Evolutionary conservation across 1,140 invertebrate species (phyloP), one percentile per base, ranked within the genome.

Genomic region (Campodea augens): DNA sequence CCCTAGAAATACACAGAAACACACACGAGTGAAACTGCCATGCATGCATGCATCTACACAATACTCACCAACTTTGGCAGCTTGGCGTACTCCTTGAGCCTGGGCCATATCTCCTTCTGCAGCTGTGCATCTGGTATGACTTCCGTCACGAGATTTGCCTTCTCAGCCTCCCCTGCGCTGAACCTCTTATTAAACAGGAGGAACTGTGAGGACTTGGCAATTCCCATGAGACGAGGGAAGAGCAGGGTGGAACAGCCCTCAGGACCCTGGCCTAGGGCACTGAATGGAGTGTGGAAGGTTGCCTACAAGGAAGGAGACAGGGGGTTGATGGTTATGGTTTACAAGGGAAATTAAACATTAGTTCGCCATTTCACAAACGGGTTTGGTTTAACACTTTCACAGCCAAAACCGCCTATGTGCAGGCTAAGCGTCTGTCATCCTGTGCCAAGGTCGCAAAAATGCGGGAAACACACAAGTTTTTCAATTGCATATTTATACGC

Each of bases 231-330:
- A 54, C 63, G 68, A 0, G 89, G 84, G 58, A 92, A 92, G 25
- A 73, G 78, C 52, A 77, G 80, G 10, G 80, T 76, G 5, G 88
- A 87, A 56, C 84, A 77, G 13, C 77, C 87, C 69, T 96, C 89
- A 12, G 83, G 73, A 45, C 76, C 72, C 43, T 92, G 64, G 19
- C 84, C 85, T 23, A 92, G 60, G 49, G 69, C 64, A 24, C 77
- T 68, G 60, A 96, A 93, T 40, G 90, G 89, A 44, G 86, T 84
- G 45, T 75, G 68, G 59, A 96, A 91, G 51, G 75, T 81, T 13
- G 88, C 83, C 78, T 85, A 52, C 46, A 66, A 52, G 47, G 41
- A 47, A 48, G 19, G n/a, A n/a, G n/a, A n/a, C n/a, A n/a, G 7
- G 13, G 36, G 25, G 10, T n/a, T 32, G 29, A 32, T 32, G n/a